phyloP scores from a whole-genome alignment of 2,797 vertebrate species.

The Muraenolepis orangiensis region DNA sequence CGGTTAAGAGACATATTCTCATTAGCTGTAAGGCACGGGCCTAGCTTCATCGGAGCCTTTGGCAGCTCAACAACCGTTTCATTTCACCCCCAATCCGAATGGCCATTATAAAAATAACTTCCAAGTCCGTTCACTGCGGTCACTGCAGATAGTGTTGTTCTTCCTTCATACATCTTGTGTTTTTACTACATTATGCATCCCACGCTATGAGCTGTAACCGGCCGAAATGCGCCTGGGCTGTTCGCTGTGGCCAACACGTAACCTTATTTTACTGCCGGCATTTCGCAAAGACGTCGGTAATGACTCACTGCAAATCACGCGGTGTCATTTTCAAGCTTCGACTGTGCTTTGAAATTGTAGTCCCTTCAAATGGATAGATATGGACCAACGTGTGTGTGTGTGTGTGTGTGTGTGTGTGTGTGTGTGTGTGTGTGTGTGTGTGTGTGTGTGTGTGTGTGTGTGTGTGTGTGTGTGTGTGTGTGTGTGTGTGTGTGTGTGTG shows the following conservation, averaged over 20 bases:
- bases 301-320: neutral
- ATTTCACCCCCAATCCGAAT: constrained; percentile 39
- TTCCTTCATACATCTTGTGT: neutral
- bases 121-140: neutral
- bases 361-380: neutral
- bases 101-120: constrained; percentile 39
- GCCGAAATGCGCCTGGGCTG: neutral
- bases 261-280: neutral
- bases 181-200: neutral
- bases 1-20: constrained; percentile 39
- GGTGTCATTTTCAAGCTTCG: neutral
- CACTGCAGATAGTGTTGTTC: neutral
- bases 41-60: constrained; percentile 51
- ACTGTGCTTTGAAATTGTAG: neutral
- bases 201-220: neutral
- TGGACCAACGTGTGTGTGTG: neutral
- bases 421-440: neutral
- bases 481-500: neutral
- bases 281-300: neutral
- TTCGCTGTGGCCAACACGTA: neutral
- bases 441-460: neutral
- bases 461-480: neutral
- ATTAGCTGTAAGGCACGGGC: constrained; percentile 39
- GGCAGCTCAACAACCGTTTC: constrained; percentile 43
- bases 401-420: neutral